These are phyloP conservation scores for Enteromius anoplus DNA, from an alignment of 2,797 vertebrate genomes.

Conservation along the genomic window DNA sequence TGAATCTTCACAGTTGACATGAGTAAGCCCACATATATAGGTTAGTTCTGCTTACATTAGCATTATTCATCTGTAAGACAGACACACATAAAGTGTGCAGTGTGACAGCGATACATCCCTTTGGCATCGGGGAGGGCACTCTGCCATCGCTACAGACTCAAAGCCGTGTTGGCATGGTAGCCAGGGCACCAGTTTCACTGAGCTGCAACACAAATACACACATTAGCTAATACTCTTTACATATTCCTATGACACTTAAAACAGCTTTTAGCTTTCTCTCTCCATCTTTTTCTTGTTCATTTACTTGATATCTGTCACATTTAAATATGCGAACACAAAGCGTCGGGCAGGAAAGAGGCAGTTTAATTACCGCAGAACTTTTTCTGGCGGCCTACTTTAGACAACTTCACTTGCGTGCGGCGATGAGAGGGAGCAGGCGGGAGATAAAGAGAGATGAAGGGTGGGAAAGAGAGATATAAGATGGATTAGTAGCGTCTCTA, in stretches of 20 bases:
- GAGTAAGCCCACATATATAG: constrained; percentile 12
- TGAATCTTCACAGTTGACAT: constrained; percentile 10
- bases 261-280: constrained; percentile 40
- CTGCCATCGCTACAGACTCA: constrained; percentile 15
- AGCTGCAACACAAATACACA: constrained; percentile 26
- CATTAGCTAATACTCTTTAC: constrained; percentile 44
- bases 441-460: constrained; percentile 44
- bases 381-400: constrained; percentile 52
- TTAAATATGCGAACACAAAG: constrained; percentile 50
- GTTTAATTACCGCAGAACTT: constrained; percentile 58
- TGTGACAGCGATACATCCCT: neutral
- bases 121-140: neutral
- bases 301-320: constrained; percentile 58
- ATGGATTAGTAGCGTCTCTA: constrained; percentile 45
- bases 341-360: constrained; percentile 42
- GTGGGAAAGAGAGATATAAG: constrained; percentile 44
- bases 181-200: neutral
- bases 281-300: constrained; percentile 38
- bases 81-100: neutral
- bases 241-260: constrained; percentile 39
- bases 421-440: constrained; percentile 31
- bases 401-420: constrained; percentile 40
- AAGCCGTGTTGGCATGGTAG: constrained; percentile 22
- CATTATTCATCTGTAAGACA: constrained; percentile 21
- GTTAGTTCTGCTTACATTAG: constrained; percentile 17